Base-by-base conservation (phyloP, 2,797 vertebrate genomes). In the Eulemur coronatus region DNA sequence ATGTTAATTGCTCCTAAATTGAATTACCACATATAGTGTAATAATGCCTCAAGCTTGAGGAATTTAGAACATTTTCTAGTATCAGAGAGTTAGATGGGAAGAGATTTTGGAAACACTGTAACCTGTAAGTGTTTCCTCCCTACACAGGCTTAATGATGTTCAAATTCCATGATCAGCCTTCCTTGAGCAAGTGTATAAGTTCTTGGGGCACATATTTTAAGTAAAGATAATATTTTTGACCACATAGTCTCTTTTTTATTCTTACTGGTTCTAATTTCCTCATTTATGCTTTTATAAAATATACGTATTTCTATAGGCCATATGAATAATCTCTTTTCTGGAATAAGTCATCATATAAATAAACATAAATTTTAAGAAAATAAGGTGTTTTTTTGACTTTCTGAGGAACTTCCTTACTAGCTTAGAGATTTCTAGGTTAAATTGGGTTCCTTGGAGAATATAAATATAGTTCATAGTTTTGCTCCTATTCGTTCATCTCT, bases 371-470 rank as follows among this genome's bases (percentile, higher is more conserved):
- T 76, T 92, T 76, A 70, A 92, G 67, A 89, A 95, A 81, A 35
- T 57, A 26, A 33, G 0, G 43, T 80, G 88, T 72, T 46, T 65
- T 93, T 72, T 55, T 59, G 9, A 52, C 18, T 89, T 82, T 84
- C 43, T 84, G 38, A 91, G 79, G 90, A 67, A 30, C 15, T 70
- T 90, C 15, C 17, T 92, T 41, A 70, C 26, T 82, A 72, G 15
- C 46, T 91, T 91, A 55, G 55, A 69, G 7, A 88, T 97, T 95
- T 96, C 48, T 95, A 91, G 30, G 78, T 90, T 95, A 87, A 94
- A 91, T 95, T 88, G 52, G 7, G 11, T 85, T 41, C 52, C 24
- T 87, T 75, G 43, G 12, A 91, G 57, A 85, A 48, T 46, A 86
- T 1, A 48, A 43, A 43, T 43, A 43, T 43, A 43, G 26, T 9